Conservation (phyloP, 1,140 invertebrate species). For the Rhagoletis pomonella region DNA sequence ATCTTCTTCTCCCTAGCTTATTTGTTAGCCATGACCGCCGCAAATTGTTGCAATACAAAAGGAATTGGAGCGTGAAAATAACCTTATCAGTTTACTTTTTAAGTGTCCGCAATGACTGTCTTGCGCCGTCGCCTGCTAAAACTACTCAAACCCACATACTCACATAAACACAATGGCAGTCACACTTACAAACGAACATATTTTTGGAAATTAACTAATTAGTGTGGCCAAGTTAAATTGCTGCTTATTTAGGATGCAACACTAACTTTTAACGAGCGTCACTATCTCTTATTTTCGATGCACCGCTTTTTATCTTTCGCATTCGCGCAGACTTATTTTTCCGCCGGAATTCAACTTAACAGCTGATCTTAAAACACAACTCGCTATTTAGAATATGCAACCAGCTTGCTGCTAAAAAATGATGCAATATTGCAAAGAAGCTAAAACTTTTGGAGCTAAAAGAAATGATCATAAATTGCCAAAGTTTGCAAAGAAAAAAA, state of each 20-base stretch:
- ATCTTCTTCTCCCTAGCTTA: no score
- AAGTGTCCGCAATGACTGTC: not conserved
- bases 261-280: conserved; percentile 18
- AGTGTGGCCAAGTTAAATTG: conserved; percentile 15
- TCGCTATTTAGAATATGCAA: not conserved
- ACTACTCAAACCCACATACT: no score
- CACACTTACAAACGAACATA: not conserved
- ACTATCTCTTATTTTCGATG: conserved; percentile 18
- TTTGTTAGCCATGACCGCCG: not conserved
- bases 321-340: not conserved
- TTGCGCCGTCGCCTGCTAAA: no score
- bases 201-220: not conserved
- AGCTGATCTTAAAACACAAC: not conserved
- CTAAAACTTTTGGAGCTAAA: not conserved
- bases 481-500: conserved; percentile 9
- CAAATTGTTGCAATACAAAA: conserved; percentile 10
- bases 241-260: not conserved
- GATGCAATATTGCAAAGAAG: not conserved
- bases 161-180: no score
- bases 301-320: not conserved
- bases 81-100: not conserved
- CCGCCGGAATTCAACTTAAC: not conserved
- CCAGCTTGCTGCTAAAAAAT: not conserved
- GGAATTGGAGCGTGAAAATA: not conserved
- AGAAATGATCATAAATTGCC: not conserved